A percentile compares a stretch with the other conserved stretches of the same genome.
Evolutionary conservation across 2,888 invertebrate genomes (phyloP).

Genomic region (Autographa gamma): DNA sequence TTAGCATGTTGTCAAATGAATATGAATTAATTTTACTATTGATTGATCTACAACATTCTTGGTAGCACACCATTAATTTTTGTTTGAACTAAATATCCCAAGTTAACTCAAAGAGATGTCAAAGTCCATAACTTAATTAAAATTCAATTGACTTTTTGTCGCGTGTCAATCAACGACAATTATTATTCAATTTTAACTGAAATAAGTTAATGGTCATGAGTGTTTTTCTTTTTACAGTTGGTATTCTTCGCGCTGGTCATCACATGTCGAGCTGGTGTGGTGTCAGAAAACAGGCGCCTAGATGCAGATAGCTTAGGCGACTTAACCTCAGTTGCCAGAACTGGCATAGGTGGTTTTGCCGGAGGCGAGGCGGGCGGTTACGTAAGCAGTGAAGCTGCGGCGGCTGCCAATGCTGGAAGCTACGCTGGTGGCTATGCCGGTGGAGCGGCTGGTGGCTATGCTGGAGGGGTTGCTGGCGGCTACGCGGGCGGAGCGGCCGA

Average conservation of each 20-base stretch:
- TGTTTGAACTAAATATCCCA: too few relatives aligned
- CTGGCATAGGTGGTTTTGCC: neutral
- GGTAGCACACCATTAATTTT: neutral
- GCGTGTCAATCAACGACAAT: too few relatives aligned
- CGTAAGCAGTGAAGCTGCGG: constrained; percentile 2
- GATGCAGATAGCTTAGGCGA: neutral
- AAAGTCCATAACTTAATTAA: too few relatives aligned
- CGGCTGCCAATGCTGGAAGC: neutral
- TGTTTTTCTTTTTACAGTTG: constrained; percentile 26
- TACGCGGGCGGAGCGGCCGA: neutral
- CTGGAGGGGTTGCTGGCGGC: neutral
- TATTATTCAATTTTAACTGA: neutral
- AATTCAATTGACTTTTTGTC: too few relatives aligned
- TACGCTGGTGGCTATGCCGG: constrained; percentile 5
- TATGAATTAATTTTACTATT: neutral
- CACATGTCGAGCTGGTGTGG: constrained; percentile 10
- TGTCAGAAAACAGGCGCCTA: neutral
- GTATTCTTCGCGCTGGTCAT: constrained; percentile 21
- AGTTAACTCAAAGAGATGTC: too few relatives aligned
- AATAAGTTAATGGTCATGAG: neutral
- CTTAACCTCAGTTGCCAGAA: neutral
- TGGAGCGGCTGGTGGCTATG: neutral
- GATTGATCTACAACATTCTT: too few relatives aligned
- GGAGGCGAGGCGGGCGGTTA: neutral
- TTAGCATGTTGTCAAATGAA: neutral